phyloP scores from a whole-genome alignment of 2,113 vertebrate species.

The Mugil cephalus region DNA sequence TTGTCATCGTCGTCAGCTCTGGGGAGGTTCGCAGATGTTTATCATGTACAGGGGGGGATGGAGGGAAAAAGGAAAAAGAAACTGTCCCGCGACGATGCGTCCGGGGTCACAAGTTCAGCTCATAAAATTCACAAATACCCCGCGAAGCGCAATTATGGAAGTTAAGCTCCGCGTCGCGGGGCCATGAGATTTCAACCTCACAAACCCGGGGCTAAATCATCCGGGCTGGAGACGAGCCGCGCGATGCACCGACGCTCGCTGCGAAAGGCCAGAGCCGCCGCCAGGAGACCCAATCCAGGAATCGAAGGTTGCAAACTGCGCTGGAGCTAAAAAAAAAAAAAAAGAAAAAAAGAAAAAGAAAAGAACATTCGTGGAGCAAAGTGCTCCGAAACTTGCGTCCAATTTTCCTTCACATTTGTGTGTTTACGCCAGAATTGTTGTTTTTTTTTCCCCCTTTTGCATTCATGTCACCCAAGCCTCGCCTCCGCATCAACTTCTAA shows the following conservation, averaged over 20 bases:
- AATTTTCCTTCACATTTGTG: neutral
- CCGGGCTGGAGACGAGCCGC: conserved; percentile 9
- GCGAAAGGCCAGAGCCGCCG: neutral
- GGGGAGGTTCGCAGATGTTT: conserved; percentile 71
- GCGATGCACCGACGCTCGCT: conserved; percentile 12
- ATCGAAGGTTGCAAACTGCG: conserved; percentile 35
- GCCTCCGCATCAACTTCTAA: conserved; percentile 2
- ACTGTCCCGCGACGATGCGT: conserved; percentile 56
- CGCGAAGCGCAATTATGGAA: conserved; percentile 48
- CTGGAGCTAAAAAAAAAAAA: conserved; percentile 16
- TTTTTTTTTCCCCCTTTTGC: neutral
- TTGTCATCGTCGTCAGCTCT: conserved; percentile 67
- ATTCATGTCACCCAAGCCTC: conserved; percentile 19
- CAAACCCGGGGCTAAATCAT: conserved; percentile 23
- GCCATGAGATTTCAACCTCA: conserved; percentile 32
- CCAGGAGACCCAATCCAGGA: neutral
- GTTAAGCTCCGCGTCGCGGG: conserved; percentile 31
- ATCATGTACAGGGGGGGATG: conserved; percentile 40
- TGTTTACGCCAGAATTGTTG: neutral
- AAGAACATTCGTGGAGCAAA: conserved; percentile 18
- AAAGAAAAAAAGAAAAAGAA: too few relatives aligned
- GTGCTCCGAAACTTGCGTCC: neutral
- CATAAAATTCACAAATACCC: conserved; percentile 59
- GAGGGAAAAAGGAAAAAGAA: conserved; percentile 53
- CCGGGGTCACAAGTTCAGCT: conserved; percentile 70